Evolutionary conservation across 92 coral and sea anemone species (phyloP), one percentile per base, ranked within the genome.

Genomic region (Epizoanthus scotinus): DNA sequence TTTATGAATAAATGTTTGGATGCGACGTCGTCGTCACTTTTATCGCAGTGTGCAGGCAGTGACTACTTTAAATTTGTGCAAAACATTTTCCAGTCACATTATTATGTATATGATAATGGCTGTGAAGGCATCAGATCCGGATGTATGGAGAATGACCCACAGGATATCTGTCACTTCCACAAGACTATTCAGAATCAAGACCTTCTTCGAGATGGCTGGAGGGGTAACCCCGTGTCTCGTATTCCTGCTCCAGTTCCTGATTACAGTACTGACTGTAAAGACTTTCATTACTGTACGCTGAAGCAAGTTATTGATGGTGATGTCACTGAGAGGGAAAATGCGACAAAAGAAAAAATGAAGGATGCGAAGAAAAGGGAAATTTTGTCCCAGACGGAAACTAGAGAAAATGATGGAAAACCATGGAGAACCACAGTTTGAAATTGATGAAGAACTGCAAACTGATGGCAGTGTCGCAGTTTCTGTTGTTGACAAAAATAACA

Each of bases 171-270:
- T n/a, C n/a, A n/a, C n/a, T n/a, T n/a, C n/a, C n/a, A n/a, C n/a
- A n/a, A n/a, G n/a, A n/a, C n/a, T n/a, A n/a, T n/a, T n/a, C n/a
- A 77, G 61, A 77, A 77, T 77, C 49, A 50, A 82, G 78, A 53
- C 22, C 59, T 53, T 27, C 50, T 82, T n/a, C 36, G 53, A 36
- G 70, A 82, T 82, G 79, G 79, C 66, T 82, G 85, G 85, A 52
- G 40, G 55, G 82, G 82, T 49, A 82, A 70, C 52, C 85, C 78
- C 36, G 29, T 82, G 31, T 61, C 49, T 69, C 67, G 79, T 22
- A 74, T 82, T 26, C 85, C 80, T 82, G 67, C 85, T 25, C 80
- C 85, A 42, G 85, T 82, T 54, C 79, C 85, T 24, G 80, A 82
- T 31, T 82, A 82, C 28, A 65, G 63, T 54, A 8, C 38, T 80